Evolutionary conservation across 2,113 vertebrate genomes (phyloP), one percentile per base, ranked within the genome.

Genomic region (Trematocara unimaculatum): DNA sequence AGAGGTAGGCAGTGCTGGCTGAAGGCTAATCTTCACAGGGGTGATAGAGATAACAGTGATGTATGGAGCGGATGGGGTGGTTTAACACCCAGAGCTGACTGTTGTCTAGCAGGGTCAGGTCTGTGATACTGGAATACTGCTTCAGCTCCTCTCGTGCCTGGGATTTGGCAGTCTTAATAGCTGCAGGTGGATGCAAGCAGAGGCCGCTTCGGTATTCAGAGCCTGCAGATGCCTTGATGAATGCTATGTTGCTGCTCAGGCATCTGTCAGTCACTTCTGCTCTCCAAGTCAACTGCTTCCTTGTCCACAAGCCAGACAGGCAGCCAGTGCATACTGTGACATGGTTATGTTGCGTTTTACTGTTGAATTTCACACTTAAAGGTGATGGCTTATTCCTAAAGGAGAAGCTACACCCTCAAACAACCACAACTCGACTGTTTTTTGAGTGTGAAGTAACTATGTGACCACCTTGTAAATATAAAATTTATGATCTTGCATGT

Each of bases 1-100:
- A 42, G 83, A 90, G 88, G 92, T 80, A 88, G 86, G 90, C 78
- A 89, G 86, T 26, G 67, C 13, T 17, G 67, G 88, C 84, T 90
- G 85, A 90, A 88, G 87, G 87, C 88, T 95, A 93, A 95, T 96
- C 95, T 95, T 93, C 87, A 89, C 78, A 60, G 84, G 84, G 88
- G 92, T 93, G 92, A 93, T 93, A 70, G 92, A 92, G 93, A 95
- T 96, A 95, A 93, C 91, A 91, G 89, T 96, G 96, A 95, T 96
- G 87, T 93, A 96, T 95, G 90, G 92, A 83, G 88, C 77, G 70
- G 88, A 89, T 81, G 81, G 84, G 85, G 77, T 91, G 92, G 90
- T 92, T 94, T 95, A 96, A 93, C 95, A 95, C 89, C 89, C 84
- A 81, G 90, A 91, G 92, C 93, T 86, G 91, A 88, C 90, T 92